Conservation (phyloP, 2,888 invertebrate genomes). For the Calliopum simillimum region DNA sequence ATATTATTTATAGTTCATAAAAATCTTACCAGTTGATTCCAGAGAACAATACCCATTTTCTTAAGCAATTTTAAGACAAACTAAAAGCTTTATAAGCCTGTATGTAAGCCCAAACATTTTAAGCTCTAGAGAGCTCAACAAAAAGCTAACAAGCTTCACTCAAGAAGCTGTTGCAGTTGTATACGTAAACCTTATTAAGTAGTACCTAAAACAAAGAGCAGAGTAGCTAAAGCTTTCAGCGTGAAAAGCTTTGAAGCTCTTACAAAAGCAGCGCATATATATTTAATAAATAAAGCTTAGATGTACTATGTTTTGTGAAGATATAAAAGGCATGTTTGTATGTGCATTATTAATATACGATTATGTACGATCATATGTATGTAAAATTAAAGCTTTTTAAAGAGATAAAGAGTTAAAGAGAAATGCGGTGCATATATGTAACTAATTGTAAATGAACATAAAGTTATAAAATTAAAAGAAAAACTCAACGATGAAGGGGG, state of each 20-base stretch:
- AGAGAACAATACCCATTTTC: not conserved
- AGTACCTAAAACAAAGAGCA: too few relatives aligned
- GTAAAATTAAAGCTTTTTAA: too few relatives aligned
- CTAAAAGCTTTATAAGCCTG: not conserved
- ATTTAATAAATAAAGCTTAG: not conserved
- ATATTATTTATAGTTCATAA: too few relatives aligned
- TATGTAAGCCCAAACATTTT: not conserved
- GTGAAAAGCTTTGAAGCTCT: not conserved
- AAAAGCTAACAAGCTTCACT: not conserved
- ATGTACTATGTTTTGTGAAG: slow-evolving; percentile 2
- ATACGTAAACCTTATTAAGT: too few relatives aligned
- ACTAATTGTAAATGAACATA: too few relatives aligned
- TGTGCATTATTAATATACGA: not conserved
- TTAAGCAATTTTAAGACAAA: not conserved
- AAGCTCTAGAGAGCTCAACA: not conserved
- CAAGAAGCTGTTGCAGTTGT: too few relatives aligned
- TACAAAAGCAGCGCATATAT: not conserved
- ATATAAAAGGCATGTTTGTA: slow-evolving; percentile 2
- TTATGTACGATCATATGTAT: too few relatives aligned
- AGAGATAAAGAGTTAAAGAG: too few relatives aligned
- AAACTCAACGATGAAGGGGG: not conserved
- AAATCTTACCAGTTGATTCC: not conserved
- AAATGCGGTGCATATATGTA: too few relatives aligned
- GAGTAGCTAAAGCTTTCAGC: too few relatives aligned
- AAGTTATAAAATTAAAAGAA: too few relatives aligned